These are phyloP conservation scores for Adelphocoris suturalis DNA, from an alignment of 2,888 invertebrate species.

Conservation along the genomic window DNA sequence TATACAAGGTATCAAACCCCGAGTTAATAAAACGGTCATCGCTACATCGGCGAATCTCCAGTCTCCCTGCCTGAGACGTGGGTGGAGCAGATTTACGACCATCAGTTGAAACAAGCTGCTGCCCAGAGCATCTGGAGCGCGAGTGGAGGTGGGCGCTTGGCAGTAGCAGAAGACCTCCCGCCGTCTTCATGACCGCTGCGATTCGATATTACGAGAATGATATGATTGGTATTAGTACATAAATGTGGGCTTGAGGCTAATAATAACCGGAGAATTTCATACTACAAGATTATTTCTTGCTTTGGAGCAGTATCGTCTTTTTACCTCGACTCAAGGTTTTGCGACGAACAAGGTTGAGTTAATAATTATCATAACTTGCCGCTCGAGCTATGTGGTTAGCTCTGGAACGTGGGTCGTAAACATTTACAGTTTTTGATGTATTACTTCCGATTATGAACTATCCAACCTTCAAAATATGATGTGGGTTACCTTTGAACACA, in stretches of 20 bases:
- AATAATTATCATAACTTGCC: too few relatives aligned
- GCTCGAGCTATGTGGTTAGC: too few relatives aligned
- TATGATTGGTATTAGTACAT: not conserved
- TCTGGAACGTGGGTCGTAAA: too few relatives aligned
- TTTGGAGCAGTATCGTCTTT: not conserved
- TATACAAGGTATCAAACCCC: slow-evolving; percentile 5
- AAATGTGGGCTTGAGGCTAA: not conserved
- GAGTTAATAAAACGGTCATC: slow-evolving; percentile 50
- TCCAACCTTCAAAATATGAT: too few relatives aligned
- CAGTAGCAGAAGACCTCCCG: not conserved
- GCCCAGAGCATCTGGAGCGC: not conserved
- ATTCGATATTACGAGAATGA: slow-evolving; percentile 10
- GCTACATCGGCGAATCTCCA: slow-evolving; percentile 3
- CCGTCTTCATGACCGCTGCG: not conserved
- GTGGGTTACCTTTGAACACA: too few relatives aligned
- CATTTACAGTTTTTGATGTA: too few relatives aligned
- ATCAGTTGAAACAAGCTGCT: not conserved
- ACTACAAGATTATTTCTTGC: not conserved
- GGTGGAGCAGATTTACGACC: slow-evolving; percentile 21
- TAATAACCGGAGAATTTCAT: not conserved
- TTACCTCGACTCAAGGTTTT: too few relatives aligned
- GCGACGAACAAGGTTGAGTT: too few relatives aligned
- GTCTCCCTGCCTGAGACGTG: not conserved
- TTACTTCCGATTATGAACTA: too few relatives aligned
- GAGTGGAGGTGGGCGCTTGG: not conserved